These are phyloP conservation scores for Gastrophryne carolinensis DNA, from an alignment of 2,797 vertebrate species.

Conservation along the genomic window DNA sequence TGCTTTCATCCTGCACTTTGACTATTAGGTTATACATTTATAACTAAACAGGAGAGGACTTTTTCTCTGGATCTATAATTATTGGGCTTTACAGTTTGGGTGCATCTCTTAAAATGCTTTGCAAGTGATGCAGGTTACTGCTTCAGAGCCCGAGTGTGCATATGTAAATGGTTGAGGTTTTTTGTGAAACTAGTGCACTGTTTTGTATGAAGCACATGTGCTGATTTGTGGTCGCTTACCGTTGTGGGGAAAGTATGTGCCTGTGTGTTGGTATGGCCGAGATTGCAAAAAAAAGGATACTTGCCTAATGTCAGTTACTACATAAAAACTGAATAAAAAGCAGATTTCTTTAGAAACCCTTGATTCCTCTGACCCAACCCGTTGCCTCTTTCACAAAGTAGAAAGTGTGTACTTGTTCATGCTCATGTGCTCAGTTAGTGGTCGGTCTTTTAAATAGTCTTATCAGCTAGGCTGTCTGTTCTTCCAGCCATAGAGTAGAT, in stretches of 20 bases:
- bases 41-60: too few relatives aligned
- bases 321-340: constrained; percentile 5
- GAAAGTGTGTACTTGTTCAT: background rate
- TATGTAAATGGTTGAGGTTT: constrained; percentile 38
- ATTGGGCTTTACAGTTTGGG: background rate
- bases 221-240: constrained; percentile 56
- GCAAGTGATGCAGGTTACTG: background rate
- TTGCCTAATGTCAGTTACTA: constrained; percentile 72
- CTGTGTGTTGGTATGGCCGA: constrained; percentile 57
- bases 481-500: background rate
- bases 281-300: constrained; percentile 72
- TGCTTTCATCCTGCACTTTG: too few relatives aligned
- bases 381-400: too few relatives aligned
- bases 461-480: background rate
- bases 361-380: background rate
- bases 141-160: background rate
- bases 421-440: background rate
- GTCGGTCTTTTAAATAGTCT: background rate
- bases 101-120: background rate
- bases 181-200: constrained; percentile 48
- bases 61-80: too few relatives aligned
- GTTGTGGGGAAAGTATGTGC: constrained; percentile 54
- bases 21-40: too few relatives aligned
- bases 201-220: constrained; percentile 23
- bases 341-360: constrained; percentile 1